These are phyloP conservation scores for Cryptotermes secundus DNA, from an alignment of 1,140 invertebrate species.

Conservation along the genomic window DNA sequence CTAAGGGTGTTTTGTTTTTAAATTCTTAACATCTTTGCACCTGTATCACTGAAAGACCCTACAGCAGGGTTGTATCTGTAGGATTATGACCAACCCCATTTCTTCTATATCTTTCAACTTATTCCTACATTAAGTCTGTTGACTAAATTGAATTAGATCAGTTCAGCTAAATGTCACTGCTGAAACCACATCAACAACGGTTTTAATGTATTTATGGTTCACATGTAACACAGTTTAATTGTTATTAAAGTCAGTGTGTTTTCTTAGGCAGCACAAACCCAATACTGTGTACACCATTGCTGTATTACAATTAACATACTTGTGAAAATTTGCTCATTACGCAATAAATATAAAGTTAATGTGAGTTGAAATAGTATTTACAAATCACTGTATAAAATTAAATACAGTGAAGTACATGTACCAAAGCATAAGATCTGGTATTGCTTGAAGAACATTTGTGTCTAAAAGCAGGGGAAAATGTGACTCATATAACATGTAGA, in stretches of 20 bases:
- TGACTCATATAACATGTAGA: background rate
- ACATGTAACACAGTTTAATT: background rate
- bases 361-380: background rate
- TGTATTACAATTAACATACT: conserved; percentile 1
- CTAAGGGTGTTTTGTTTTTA: background rate
- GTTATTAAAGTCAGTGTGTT: background rate
- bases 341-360: background rate
- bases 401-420: background rate
- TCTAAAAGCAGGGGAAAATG: background rate
- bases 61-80: background rate
- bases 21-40: background rate
- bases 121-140: background rate
- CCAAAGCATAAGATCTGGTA: background rate
- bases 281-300: background rate
- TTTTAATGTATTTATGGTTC: background rate
- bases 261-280: conserved; percentile 6
- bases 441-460: background rate
- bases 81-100: background rate
- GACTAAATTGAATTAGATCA: background rate
- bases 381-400: background rate
- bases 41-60: background rate
- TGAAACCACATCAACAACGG: background rate
- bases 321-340: background rate
- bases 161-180: background rate
- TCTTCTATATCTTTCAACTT: background rate